Percentiles rank a stretch among this genome's conserved stretches.
These are phyloP conservation scores for Silurus asotus DNA, from an alignment of 2,113 vertebrate genomes.

Conservation along the genomic window DNA sequence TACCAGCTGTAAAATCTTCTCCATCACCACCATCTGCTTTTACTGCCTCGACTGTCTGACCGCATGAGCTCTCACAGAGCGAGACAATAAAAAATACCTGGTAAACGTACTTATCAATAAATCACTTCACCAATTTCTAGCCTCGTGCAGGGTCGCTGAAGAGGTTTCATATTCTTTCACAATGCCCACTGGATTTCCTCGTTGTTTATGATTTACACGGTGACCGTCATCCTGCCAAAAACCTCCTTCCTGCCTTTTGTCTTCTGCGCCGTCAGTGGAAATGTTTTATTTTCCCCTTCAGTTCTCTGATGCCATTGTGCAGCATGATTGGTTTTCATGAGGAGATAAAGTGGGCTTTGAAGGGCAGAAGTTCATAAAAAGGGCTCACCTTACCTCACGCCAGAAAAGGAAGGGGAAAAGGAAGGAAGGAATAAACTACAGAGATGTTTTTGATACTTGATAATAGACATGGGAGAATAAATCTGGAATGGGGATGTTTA, in stretches of 20 bases:
- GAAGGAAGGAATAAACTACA: background rate
- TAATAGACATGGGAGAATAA: background rate
- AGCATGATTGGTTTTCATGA: constrained; percentile 29
- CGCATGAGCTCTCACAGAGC: constrained; percentile 18
- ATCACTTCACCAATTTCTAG: constrained; percentile 30
- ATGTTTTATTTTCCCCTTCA: constrained; percentile 17
- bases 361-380: constrained; percentile 25
- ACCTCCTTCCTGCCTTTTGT: background rate
- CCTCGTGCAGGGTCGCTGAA: constrained; percentile 37
- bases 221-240: background rate
- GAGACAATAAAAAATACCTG: constrained; percentile 22
- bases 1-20: constrained; percentile 44
- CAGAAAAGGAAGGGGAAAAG: background rate
- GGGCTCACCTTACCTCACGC: background rate
- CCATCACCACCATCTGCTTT: constrained; percentile 46
- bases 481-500: background rate
- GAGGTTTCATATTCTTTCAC: constrained; percentile 57
- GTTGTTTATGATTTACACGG: constrained; percentile 34
- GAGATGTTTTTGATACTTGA: background rate
- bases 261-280: background rate
- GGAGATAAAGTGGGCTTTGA: constrained; percentile 19
- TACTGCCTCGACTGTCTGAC: background rate
- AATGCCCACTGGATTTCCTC: constrained; percentile 51
- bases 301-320: constrained; percentile 3
- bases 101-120: constrained; percentile 46